Evolutionary conservation across 2,113 vertebrate species (phyloP).

Genomic region (Stomatorhinus ivindoensis): DNA sequence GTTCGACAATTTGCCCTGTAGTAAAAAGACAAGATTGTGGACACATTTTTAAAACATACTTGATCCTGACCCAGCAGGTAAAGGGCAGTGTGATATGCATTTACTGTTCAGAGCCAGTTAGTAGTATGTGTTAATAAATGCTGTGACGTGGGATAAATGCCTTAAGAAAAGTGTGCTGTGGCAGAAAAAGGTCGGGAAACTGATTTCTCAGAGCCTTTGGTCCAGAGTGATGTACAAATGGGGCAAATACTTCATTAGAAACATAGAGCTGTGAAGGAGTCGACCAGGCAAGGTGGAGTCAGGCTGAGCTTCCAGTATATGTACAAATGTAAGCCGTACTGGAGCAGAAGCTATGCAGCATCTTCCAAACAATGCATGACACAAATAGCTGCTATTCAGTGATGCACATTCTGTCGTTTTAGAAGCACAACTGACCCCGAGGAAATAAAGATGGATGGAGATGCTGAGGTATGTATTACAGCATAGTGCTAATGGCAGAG

Average conservation of each 20-base stretch:
- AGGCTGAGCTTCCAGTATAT: not conserved
- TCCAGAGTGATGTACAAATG: not conserved
- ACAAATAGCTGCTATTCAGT: not conserved
- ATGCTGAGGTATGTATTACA: not conserved
- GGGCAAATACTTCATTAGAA: not conserved
- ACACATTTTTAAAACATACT: no score
- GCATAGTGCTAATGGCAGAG: not conserved
- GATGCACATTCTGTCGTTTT: not conserved
- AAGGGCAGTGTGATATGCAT: no score
- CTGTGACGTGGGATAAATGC: no score
- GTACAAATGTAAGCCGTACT: not conserved
- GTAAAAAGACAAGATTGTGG: not conserved
- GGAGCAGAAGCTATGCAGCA: not conserved
- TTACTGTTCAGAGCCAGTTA: no score
- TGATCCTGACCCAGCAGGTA: no score
- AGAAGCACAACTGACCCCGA: conserved; percentile 52
- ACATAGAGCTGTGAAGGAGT: not conserved
- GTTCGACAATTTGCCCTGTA: not conserved
- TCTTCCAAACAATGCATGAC: not conserved
- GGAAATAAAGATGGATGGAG: not conserved
- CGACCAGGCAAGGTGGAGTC: not conserved
- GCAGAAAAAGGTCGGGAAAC: not conserved
- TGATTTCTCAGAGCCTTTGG: not conserved
- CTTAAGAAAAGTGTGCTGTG: no score
- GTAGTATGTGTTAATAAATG: not conserved